These are phyloP conservation scores for Coturnix japonica DNA, from an alignment of 2,113 vertebrate species.

Conservation along the genomic window DNA sequence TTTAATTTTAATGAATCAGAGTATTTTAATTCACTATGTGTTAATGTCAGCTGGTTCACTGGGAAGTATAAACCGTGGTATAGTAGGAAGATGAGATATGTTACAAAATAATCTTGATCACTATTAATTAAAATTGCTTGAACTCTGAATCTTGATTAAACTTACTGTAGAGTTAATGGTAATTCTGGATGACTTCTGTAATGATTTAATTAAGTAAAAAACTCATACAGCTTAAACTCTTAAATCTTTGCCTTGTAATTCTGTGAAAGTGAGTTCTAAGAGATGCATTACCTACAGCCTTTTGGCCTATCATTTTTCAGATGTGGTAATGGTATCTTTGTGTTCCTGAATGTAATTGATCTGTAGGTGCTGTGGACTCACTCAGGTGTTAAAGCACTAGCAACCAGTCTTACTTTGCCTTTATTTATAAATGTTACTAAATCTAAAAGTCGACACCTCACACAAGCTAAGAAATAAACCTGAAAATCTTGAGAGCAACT, in stretches of 20 bases:
- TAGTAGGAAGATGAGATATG: not conserved
- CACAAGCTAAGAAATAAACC: not conserved
- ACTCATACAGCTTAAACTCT: not conserved
- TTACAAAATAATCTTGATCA: not conserved
- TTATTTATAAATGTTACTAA: not conserved
- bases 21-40: not conserved
- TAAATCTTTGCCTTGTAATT: not conserved
- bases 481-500: not conserved
- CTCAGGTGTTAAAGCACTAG: not conserved
- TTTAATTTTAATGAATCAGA: not conserved
- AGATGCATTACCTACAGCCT: not conserved
- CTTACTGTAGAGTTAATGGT: not conserved
- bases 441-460: not conserved
- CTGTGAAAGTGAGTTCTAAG: not conserved
- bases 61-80: not conserved
- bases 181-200: not conserved
- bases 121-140: not conserved
- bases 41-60: not conserved
- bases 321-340: not conserved
- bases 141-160: not conserved
- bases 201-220: not conserved
- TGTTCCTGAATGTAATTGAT: not conserved
- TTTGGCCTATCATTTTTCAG: not conserved
- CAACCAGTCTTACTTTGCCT: not conserved
- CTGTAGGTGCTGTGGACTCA: not conserved